A percentile compares a stretch with the other conserved stretches of the same genome.
Conservation (phyloP, 2,797 vertebrate species). For the Coendou prehensilis region DNA sequence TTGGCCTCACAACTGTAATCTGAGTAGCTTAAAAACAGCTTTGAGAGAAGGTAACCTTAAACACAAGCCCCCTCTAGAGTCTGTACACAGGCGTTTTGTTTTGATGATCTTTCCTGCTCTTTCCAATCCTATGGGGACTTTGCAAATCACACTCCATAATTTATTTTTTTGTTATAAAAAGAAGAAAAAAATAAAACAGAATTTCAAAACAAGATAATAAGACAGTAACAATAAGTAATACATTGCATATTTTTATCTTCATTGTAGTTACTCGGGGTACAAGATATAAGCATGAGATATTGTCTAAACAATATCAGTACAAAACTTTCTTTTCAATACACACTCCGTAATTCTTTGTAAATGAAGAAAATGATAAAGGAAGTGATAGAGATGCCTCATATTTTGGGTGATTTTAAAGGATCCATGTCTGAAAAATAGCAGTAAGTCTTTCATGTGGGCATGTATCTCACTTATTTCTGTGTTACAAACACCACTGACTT, state of each 20-base stretch:
- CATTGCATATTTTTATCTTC: background rate
- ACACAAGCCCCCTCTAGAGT: background rate
- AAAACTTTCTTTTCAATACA: background rate
- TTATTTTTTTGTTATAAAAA: constrained; percentile 25
- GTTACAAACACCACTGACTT: background rate
- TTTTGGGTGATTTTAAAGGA: background rate
- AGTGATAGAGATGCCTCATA: constrained; percentile 26
- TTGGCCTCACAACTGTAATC: constrained; percentile 64
- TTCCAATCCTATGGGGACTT: constrained; percentile 68
- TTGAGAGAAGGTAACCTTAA: constrained; percentile 77
- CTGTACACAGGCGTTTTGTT: constrained; percentile 43
- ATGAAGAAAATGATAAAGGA: constrained; percentile 13
- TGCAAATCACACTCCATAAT: constrained; percentile 21
- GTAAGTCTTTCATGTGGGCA: background rate
- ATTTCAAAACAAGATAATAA: background rate
- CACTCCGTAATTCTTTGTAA: background rate
- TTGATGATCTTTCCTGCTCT: constrained; percentile 67
- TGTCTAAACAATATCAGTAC: background rate
- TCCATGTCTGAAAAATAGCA: background rate
- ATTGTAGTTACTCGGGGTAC: background rate
- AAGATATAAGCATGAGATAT: background rate
- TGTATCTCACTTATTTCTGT: background rate
- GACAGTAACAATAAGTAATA: background rate
- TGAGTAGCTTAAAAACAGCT: constrained; percentile 71
- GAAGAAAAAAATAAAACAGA: background rate